These are phyloP conservation scores for Silurus glanis DNA, from an alignment of 2,113 vertebrate genomes.

Conservation along the genomic window DNA sequence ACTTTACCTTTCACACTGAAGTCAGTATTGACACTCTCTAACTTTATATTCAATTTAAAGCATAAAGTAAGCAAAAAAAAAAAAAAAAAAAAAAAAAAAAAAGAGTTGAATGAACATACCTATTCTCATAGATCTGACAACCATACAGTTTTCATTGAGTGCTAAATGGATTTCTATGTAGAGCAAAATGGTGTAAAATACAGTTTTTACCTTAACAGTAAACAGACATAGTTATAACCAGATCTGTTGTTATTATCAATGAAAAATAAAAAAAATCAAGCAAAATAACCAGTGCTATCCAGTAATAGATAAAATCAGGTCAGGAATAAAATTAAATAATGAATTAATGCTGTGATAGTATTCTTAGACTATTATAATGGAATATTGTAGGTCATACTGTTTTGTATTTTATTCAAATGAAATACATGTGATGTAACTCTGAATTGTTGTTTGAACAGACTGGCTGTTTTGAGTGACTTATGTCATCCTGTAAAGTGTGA, in stretches of 20 bases:
- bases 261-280: neutral
- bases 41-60: neutral
- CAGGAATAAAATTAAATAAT: neutral
- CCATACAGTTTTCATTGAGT: neutral
- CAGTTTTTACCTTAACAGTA: neutral
- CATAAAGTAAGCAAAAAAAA: neutral
- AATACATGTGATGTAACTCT: neutral
- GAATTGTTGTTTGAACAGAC: neutral
- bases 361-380: neutral
- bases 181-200: neutral
- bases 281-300: neutral
- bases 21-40: neutral
- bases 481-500: neutral
- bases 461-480: neutral
- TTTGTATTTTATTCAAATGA: neutral
- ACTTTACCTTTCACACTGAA: neutral
- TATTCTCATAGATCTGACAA: neutral
- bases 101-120: neutral
- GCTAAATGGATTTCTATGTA: neutral
- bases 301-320: neutral
- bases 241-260: neutral
- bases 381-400: neutral
- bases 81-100: neutral
- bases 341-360: neutral
- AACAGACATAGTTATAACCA: neutral